A percentile compares a stretch with the other conserved stretches of the same genome.
Evolutionary conservation across 2,797 vertebrate species (phyloP).

Genomic region (Enteromius thamalakanensis): DNA sequence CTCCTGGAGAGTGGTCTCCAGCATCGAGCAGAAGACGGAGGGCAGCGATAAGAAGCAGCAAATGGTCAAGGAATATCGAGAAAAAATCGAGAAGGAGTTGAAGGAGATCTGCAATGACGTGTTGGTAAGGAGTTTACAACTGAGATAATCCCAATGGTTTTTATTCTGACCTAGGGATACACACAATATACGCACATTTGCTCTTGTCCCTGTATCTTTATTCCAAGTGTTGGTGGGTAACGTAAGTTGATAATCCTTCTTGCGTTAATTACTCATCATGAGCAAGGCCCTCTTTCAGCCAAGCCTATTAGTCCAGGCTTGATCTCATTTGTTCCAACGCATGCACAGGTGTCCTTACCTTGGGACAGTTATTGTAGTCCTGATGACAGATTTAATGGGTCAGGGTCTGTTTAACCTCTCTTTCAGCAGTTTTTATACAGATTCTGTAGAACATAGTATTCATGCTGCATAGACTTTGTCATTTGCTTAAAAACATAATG

Average conservation of each 20-base stretch:
- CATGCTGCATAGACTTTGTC: not conserved
- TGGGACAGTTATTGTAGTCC: slow-evolving; percentile 24
- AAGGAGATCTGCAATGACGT: slow-evolving; percentile 93
- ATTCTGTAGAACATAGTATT: not conserved
- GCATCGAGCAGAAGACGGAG: slow-evolving; percentile 89
- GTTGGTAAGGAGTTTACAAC: slow-evolving; percentile 82
- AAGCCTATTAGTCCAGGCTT: slow-evolving; percentile 60
- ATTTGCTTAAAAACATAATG: not conserved
- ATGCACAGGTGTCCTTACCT: slow-evolving; percentile 46
- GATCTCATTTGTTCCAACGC: slow-evolving; percentile 60
- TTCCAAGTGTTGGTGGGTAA: slow-evolving; percentile 38
- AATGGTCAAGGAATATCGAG: slow-evolving; percentile 86
- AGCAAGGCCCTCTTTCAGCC: slow-evolving; percentile 55
- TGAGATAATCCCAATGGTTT: not conserved
- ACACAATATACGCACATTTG: slow-evolving; percentile 2
- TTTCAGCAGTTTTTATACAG: not conserved
- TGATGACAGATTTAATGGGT: slow-evolving; percentile 26
- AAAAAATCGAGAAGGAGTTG: slow-evolving; percentile 91
- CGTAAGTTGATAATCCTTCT: slow-evolving; percentile 59
- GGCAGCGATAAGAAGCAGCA: slow-evolving; percentile 80
- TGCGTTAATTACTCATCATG: slow-evolving; percentile 59
- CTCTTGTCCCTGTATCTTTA: slow-evolving; percentile 24
- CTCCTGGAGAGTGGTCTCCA: slow-evolving; percentile 93
- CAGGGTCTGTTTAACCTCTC: slow-evolving; percentile 19
- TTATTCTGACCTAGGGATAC: not conserved